Conservation (phyloP, 2,113 vertebrate species). For the Lepisosteus osseus region DNA sequence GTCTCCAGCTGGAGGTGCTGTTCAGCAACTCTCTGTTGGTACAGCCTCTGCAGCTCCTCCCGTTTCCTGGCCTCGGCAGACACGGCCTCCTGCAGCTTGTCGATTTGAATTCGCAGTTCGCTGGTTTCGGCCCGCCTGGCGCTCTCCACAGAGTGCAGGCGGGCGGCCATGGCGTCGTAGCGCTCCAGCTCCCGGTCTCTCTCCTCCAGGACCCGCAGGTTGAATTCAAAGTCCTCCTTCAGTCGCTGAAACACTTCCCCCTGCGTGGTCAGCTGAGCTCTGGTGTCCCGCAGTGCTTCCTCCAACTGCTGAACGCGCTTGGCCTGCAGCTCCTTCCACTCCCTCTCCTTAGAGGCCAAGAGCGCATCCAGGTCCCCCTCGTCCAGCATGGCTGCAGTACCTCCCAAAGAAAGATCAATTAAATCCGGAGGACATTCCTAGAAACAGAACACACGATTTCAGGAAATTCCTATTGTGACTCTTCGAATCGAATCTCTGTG, state of each 20-base stretch:
- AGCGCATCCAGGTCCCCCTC: conserved; percentile 52
- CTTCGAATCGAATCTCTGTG: too few relatives aligned
- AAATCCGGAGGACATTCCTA: too few relatives aligned
- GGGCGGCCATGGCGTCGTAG: conserved; percentile 52
- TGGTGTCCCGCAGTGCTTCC: conserved; percentile 43
- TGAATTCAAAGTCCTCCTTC: conserved; percentile 72
- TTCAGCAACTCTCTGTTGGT: conserved; percentile 42
- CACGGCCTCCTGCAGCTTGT: conserved; percentile 54
- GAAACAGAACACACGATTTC: too few relatives aligned
- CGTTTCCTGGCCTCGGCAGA: conserved; percentile 38
- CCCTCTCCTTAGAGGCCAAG: conserved; percentile 64
- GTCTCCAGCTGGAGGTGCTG: conserved; percentile 57
- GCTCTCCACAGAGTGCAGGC: conserved; percentile 47
- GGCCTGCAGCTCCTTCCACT: conserved; percentile 64
- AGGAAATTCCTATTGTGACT: too few relatives aligned
- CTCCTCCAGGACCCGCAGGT: conserved; percentile 69
- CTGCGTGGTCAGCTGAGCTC: conserved; percentile 45
- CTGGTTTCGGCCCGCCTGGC: conserved; percentile 61
- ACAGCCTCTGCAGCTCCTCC: conserved; percentile 43
- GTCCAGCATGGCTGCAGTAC: conserved; percentile 35
- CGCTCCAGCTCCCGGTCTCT: conserved; percentile 67
- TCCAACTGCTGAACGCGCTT: conserved; percentile 51
- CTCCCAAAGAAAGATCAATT: too few relatives aligned
- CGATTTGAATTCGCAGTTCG: conserved; percentile 57
- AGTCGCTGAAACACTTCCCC: conserved; percentile 51